A percentile compares a stretch with the other conserved stretches of the same genome.
Evolutionary conservation across 2,113 vertebrate genomes (phyloP).

Genomic region (Colistium nudipinnis): DNA sequence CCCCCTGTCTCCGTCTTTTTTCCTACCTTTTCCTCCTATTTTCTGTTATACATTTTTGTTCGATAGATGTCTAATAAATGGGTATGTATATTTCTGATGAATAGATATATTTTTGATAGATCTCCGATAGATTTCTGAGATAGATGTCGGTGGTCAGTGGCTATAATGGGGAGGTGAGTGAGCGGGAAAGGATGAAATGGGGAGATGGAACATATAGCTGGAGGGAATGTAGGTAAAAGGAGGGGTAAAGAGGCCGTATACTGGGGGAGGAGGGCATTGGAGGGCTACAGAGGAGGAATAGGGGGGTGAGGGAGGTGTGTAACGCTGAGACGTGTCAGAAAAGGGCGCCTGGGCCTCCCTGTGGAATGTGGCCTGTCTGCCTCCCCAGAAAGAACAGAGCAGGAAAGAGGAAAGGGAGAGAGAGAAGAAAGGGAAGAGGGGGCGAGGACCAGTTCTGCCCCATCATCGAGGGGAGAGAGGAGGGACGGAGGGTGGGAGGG

Average conservation of each 20-base stretch:
- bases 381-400: conserved; percentile 79
- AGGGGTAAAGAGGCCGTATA: conserved; percentile 45
- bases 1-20: conserved; percentile 5
- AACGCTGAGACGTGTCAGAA: conserved; percentile 85
- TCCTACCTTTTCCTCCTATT: background rate
- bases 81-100: conserved; percentile 13
- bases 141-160: conserved; percentile 17
- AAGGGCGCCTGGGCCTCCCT: conserved; percentile 84
- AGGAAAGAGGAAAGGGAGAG: conserved; percentile 54
- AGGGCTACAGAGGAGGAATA: conserved; percentile 61
- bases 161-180: conserved; percentile 14
- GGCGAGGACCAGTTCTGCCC: conserved; percentile 66
- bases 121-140: conserved; percentile 36
- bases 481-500: conserved; percentile 2
- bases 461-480: conserved; percentile 63
- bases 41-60: background rate
- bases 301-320: conserved; percentile 76
- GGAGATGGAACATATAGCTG: conserved; percentile 31
- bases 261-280: conserved; percentile 35
- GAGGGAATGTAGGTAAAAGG: conserved; percentile 51
- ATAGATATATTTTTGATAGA: conserved; percentile 27
- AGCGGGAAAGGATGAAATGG: conserved; percentile 15
- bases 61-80: background rate
- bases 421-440: conserved; percentile 63
- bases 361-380: conserved; percentile 87